Evolutionary conservation across 2,888 invertebrate species (phyloP), one percentile per base, ranked within the genome.

Genomic region (Drosophila eohydei): DNA sequence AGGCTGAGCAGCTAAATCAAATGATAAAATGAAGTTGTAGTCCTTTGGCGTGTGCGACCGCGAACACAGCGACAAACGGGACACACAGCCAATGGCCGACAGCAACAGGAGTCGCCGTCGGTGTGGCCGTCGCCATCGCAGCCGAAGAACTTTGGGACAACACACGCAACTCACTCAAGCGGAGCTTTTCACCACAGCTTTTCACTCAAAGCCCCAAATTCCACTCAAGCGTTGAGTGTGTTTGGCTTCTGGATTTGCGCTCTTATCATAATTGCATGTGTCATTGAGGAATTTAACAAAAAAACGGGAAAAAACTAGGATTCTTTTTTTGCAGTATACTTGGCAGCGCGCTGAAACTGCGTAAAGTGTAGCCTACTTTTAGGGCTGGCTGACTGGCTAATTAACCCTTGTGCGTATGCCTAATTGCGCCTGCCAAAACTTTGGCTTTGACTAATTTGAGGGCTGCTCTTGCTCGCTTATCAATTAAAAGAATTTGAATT

Each of bases 1-100:
- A 79, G 87, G 80, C 74, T 81, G 77, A 61, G 74, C 82, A 81
- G 84, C 79, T 89, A 89, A 85, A 85, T 85, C 89, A 89, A 89
- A 84, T 85, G 84, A 85, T 89, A 85, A 81, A 83, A 84, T 84
- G 81, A 84, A 89, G 79, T 83, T 74, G 71, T 80, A 68, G 83
- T 67, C 67, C 64, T 55, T 74, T 60, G 54, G 60, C 54, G 54
- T 51, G 71, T 46, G 40, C 36, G 51, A 46, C 52, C 58, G 48
- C 66, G 40, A 68, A 43, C 54, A 62, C 56, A 67, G 57, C 44
- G 36, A 59, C 46, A 56, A 41, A 38, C 56, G 54, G 21, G 26
- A 36, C 44, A 14, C 16, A 21, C 54, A 26, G 11, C 16, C 50
- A 41, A 56, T 41, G 30, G 51, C 60, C 57, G 62, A 34, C 26